Evolutionary conservation across 2,113 vertebrate species (phyloP).

Genomic region (Fukomys damarensis): DNA sequence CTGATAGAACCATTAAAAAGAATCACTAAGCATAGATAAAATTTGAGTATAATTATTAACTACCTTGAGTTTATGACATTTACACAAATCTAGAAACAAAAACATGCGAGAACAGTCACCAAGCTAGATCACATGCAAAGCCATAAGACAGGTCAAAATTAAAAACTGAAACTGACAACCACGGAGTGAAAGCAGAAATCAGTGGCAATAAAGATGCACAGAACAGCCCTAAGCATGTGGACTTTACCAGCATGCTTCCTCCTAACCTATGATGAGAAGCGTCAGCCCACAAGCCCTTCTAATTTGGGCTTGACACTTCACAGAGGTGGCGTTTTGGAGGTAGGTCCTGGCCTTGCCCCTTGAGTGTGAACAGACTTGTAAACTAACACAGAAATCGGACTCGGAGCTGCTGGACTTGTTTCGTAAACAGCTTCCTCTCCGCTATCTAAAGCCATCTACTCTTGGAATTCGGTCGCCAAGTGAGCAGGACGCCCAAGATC

Average conservation of each 20-base stretch:
- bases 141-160: neutral
- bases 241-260: neutral
- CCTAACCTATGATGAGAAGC: neutral
- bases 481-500: neutral
- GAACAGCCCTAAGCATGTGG: neutral
- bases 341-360: neutral
- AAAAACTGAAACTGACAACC: neutral
- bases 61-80: neutral
- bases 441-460: neutral
- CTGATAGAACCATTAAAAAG: neutral
- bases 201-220: neutral
- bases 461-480: neutral
- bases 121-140: neutral
- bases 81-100: neutral
- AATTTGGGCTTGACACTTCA: neutral
- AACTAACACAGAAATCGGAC: neutral
- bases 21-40: neutral
- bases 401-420: neutral
- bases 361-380: neutral
- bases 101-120: neutral
- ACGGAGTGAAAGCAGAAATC: too few relatives aligned
- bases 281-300: neutral
- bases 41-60: neutral
- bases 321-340: neutral
- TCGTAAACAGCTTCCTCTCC: neutral